Base-by-base conservation (phyloP, 1,140 invertebrate species). In the Brachionus rubens region DNA sequence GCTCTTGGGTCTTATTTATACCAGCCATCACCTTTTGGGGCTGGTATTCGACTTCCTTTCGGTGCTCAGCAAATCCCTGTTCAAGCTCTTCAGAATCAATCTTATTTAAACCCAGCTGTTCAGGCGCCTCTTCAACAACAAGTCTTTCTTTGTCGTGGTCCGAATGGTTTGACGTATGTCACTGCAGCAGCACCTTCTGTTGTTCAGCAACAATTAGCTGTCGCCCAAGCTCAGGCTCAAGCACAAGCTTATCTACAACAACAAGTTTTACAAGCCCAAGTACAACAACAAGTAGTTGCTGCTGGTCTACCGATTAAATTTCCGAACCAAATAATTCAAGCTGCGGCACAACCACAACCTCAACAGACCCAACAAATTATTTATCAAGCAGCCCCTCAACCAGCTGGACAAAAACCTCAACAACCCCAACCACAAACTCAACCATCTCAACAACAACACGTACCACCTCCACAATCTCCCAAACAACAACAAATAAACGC, bases 331-430 rank as follows among this genome's bases (percentile, higher is more conserved):
- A 28, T 59, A 7, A 36, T 36, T 59, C 46, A 70, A 48, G 16
- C 65, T 47, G 26, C 4, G 12, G 6, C 21, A 26, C 65, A 48
- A 33, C 43, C 14, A 14, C 62, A 48, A 33, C 21, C 43, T 33
- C 65, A 70, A 12, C 46, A 48, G 19, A 67, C 10, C 36, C 62
- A 41, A 26, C 28, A 48, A 33, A 48, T 48, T 43, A 48, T 48
- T 50, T 48, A 70, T 33, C 46, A 70, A 33, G 65, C 65, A 19
- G 43, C 43, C 16, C 65, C 43, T 16, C 65, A 70, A 48, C 59
- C 40, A 28, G 59, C 59, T 10, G 43, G 21, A 21, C 26, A 30
- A 46, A 46, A 46, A 67, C 12, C 62, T n/a, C 10, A 7, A 12
- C 40, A 46, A 16, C 10, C 62, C 5, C 6, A 28, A 4, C n/a